A percentile compares a stretch with the other conserved stretches of the same genome.
Evolutionary conservation across 2,797 vertebrate species (phyloP).

Genomic region (Propithecus deckenii): DNA sequence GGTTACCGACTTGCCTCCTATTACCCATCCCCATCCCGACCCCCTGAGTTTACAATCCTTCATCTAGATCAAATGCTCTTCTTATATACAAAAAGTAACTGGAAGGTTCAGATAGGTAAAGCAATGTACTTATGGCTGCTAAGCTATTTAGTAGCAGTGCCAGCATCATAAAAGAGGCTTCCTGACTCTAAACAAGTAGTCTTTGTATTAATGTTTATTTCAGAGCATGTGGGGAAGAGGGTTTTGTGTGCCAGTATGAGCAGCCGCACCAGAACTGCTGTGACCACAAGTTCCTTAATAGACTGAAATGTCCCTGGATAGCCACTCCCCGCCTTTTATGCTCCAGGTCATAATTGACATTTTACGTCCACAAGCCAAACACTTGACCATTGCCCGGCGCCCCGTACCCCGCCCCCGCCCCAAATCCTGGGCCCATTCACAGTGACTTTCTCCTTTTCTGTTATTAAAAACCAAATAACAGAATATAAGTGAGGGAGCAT

Average conservation of each 20-base stretch:
- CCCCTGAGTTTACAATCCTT: neutral
- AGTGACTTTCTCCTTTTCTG: neutral
- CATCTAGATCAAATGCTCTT: neutral
- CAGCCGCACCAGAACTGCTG: neutral
- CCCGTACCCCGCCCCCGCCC: too few species aligned
- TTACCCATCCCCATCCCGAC: too few species aligned
- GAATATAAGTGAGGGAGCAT: neutral
- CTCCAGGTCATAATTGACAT: neutral
- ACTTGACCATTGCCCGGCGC: neutral
- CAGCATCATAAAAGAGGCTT: neutral
- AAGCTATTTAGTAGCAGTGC: neutral
- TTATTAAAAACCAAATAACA: slow-evolving; percentile 13
- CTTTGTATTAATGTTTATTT: neutral
- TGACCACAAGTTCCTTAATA: neutral
- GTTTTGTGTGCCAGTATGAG: neutral
- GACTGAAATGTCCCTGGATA: neutral
- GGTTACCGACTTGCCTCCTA: neutral
- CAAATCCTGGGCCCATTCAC: neutral
- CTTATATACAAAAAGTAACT: neutral
- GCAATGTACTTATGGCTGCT: neutral
- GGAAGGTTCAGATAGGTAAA: neutral
- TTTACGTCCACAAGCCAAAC: neutral
- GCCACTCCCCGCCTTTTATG: neutral
- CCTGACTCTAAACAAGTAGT: neutral
- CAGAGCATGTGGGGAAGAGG: neutral